Base-by-base conservation (phyloP, 1,140 invertebrate genomes). In the Thaumetopoea pityocampa region DNA sequence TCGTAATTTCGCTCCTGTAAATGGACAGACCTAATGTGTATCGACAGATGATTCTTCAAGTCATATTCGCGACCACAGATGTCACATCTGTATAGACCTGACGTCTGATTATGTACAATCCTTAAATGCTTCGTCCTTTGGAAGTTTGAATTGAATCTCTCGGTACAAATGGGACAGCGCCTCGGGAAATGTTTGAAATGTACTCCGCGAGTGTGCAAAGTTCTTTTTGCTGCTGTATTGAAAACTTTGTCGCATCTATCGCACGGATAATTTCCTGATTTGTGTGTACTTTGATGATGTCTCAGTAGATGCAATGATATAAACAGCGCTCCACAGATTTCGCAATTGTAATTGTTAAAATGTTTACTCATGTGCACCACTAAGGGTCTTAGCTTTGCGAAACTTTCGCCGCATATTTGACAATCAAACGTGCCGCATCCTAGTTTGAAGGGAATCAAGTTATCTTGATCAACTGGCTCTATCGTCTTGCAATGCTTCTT, bases 1-100 rank as follows among this genome's bases (percentile, higher is more conserved):
- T 72, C 70, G 4, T 84, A 83, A 18, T 87, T 86, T 4, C 86
- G 70, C 27, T 88, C 87, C 20, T 88, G 87, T 2, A 87, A 74
- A 40, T 88, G 87, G 1, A 80, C 69, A 0, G 77, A 85, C 27
- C 86, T 62, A 27, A 86, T 81, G 17, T 88, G 87, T 0, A 85
- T 51, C n/a, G 82, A 53, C 2, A 88, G 45, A 14, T 70, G 66
- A 30, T 67, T 70, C 34, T 76, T 72, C 29, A 74, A 41, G 14
- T 70, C 66, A 26, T 69, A 84, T 19, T 70, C 65, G 9, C 62
- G 45, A 1, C 64, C 67, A 48, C 80, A 84, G 7, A 66, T 71
- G 28, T 77, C 74, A 30, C 80, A 84, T 40, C 45, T 48, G 19
- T 45, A 72, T 3, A 63, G 33, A 8, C 49, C 64, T 1, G 50